Conservation (phyloP, 2,797 vertebrate genomes). For the Anabas testudineus region DNA sequence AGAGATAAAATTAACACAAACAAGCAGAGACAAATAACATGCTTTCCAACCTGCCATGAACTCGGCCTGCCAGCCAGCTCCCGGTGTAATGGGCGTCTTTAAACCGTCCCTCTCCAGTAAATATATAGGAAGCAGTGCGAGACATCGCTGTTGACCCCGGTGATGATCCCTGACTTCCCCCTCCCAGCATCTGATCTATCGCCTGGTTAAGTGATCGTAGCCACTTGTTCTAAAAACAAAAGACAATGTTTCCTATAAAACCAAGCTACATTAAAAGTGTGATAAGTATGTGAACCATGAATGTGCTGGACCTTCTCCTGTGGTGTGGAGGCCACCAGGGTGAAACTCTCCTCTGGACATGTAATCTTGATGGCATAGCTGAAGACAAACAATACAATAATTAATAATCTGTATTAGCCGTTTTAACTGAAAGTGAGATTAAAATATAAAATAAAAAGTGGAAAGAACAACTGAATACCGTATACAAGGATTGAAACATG, state of each 20-base stretch:
- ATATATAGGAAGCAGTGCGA: conserved; percentile 91
- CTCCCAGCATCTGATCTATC: conserved; percentile 90
- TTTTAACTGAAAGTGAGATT: background rate
- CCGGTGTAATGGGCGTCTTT: conserved; percentile 94
- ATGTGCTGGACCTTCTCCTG: conserved; percentile 94
- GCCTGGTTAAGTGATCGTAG: conserved; percentile 92
- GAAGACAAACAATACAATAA: conserved; percentile 26
- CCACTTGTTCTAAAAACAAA: conserved; percentile 90
- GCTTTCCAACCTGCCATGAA: conserved; percentile 90
- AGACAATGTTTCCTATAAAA: background rate
- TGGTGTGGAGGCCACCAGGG: conserved; percentile 90
- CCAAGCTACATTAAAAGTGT: background rate
- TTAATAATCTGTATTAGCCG: background rate
- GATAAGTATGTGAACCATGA: background rate
- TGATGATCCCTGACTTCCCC: conserved; percentile 78
- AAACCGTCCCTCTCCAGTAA: conserved; percentile 91
- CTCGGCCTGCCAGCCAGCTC: conserved; percentile 92
- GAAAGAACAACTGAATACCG: too few relatives aligned
- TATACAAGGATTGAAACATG: too few relatives aligned
- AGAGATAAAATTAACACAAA: background rate
- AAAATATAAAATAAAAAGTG: background rate
- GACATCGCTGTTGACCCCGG: conserved; percentile 87
- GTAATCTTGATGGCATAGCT: conserved; percentile 94
- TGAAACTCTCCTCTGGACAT: conserved; percentile 94
- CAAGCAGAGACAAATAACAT: background rate